A percentile compares a stretch with the other conserved stretches of the same genome.
Conservation (phyloP, 2,888 invertebrate genomes). For the Calliphora vomitoria region DNA sequence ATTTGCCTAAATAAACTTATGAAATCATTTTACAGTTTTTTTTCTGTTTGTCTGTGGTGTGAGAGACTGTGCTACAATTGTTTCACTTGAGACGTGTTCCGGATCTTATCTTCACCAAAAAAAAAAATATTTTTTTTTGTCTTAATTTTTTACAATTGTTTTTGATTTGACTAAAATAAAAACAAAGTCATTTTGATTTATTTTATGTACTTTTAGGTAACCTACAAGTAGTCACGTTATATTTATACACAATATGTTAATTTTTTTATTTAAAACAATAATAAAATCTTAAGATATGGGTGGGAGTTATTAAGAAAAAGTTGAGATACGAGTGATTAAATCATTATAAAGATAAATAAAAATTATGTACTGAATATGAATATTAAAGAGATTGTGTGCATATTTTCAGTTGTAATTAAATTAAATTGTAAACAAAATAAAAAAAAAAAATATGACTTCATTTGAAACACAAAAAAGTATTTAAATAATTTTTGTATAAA, state of each 20-base stretch:
- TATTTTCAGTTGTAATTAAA: neutral
- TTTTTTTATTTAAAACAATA: neutral
- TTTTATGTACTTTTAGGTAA: conserved; percentile 15
- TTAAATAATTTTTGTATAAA: neutral
- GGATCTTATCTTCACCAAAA: conserved; percentile 47
- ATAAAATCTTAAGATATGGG: conserved; percentile 39
- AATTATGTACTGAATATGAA: conserved; percentile 24
- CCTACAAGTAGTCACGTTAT: conserved; percentile 42
- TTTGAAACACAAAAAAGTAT: neutral
- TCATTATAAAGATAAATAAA: conserved; percentile 8
- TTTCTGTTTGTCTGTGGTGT: neutral
- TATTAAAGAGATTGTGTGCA: neutral
- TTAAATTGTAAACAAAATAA: conserved; percentile 1
- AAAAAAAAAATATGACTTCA: conserved; percentile 1
- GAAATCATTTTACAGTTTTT: neutral
- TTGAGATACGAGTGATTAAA: conserved; percentile 23
- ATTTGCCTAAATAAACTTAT: neutral
- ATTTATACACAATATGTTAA: conserved; percentile 11
- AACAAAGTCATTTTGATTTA: conserved; percentile 11
- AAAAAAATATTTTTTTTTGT: conserved; percentile 24
- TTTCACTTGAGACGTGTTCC: conserved; percentile 41
- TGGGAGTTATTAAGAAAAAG: conserved; percentile 56
- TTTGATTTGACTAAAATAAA: conserved; percentile 9
- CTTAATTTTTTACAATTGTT: conserved; percentile 54
- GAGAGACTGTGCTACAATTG: conserved; percentile 14